These are phyloP conservation scores for Julus scanicus DNA, from an alignment of 2,888 invertebrate species.

Conservation along the genomic window DNA sequence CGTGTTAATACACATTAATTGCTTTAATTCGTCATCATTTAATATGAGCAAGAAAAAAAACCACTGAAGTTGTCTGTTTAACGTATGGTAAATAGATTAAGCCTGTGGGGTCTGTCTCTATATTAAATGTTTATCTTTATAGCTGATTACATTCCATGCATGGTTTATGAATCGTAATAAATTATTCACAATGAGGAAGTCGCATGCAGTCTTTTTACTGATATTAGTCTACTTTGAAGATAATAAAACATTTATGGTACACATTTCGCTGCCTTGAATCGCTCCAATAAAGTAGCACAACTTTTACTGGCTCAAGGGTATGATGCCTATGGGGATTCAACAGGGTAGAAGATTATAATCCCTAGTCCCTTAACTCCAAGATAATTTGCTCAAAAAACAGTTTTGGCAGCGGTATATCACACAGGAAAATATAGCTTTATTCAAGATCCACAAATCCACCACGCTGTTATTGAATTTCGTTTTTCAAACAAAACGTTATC, in stretches of 20 bases:
- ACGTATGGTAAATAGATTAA: constrained; percentile 24
- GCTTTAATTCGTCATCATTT: not conserved
- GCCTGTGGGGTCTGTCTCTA: not conserved
- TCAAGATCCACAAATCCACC: not conserved
- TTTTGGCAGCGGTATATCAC: not conserved
- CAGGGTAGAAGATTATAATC: constrained; percentile 17
- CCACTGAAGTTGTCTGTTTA: not conserved
- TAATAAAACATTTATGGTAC: constrained; percentile 47
- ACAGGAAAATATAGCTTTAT: not conserved
- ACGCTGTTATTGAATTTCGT: not conserved
- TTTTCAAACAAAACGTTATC: not conserved
- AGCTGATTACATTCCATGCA: constrained; percentile 45
- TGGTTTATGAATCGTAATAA: constrained; percentile 43
- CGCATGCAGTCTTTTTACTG: constrained; percentile 37
- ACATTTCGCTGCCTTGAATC: constrained; percentile 45
- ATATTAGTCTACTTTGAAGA: constrained; percentile 45
- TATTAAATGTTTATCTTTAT: constrained; percentile 45
- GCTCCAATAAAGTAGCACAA: constrained; percentile 44
- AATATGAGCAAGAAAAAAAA: not conserved
- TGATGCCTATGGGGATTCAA: constrained; percentile 31
- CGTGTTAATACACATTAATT: not conserved
- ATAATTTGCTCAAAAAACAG: constrained; percentile 13
- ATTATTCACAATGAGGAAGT: constrained; percentile 45
- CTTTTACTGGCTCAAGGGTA: constrained; percentile 43
- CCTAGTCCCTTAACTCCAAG: not conserved